phyloP scores from a whole-genome alignment of 2,113 vertebrate genomes.

The Lagopus leucura region DNA sequence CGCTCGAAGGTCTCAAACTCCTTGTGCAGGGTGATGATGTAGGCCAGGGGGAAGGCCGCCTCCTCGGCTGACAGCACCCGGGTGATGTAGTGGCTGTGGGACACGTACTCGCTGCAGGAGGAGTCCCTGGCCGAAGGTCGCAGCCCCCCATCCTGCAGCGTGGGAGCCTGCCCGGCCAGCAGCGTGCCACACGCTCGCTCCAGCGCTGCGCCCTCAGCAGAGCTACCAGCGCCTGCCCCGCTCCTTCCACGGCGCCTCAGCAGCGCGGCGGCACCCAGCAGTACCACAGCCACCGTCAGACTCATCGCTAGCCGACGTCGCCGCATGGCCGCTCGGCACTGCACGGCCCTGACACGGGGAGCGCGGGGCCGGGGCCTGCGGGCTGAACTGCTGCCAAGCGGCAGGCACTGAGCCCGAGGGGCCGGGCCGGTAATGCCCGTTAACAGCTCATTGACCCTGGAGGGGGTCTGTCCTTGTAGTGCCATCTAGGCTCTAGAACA shows the following conservation, averaged over 20 bases:
- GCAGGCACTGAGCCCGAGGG: background rate
- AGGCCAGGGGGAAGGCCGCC: slow-evolving; percentile 20
- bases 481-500: background rate
- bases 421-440: background rate
- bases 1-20: slow-evolving; percentile 57
- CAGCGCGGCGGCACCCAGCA: background rate
- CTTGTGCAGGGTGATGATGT: slow-evolving; percentile 53
- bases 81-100: slow-evolving; percentile 34
- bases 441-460: background rate
- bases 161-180: background rate
- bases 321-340: background rate
- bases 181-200: background rate
- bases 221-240: background rate
- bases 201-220: background rate
- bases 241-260: fast-evolving
- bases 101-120: slow-evolving; percentile 37
- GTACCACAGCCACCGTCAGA: background rate
- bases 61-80: background rate
- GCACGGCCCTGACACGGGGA: too few species aligned
- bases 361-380: background rate
- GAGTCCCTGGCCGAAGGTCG: background rate
- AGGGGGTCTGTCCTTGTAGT: background rate
- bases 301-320: background rate
- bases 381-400: background rate
- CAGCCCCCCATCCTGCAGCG: background rate